These are phyloP conservation scores for Drosophila kanapiae DNA, from an alignment of 1,140 invertebrate species.

Conservation along the genomic window DNA sequence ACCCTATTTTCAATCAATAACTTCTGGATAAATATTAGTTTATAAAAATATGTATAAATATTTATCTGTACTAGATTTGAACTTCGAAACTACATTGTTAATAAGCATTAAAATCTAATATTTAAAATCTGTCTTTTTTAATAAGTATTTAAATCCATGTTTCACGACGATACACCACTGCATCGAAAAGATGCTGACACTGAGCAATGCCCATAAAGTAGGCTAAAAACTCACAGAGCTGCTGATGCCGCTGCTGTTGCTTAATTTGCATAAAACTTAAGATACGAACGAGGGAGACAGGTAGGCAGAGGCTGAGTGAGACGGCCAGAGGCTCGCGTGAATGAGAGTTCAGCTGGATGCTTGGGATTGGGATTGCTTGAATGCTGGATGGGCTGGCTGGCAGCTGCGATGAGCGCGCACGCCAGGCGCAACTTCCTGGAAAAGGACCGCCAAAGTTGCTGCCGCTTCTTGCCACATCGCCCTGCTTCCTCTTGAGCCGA, in stretches of 20 bases:
- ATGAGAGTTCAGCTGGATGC: conserved; percentile 56
- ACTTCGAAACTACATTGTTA: too few relatives aligned
- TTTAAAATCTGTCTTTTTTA: too few relatives aligned
- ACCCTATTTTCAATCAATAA: too few relatives aligned
- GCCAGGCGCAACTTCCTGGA: conserved; percentile 82
- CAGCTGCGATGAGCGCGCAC: conserved; percentile 77
- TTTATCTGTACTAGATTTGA: too few relatives aligned
- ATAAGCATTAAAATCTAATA: too few relatives aligned
- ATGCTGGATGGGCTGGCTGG: conserved; percentile 38
- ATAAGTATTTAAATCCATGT: too few relatives aligned
- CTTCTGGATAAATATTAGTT: too few relatives aligned
- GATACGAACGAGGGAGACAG: conserved; percentile 45
- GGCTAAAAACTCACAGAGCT: conserved; percentile 61
- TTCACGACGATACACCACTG: conserved; percentile 2
- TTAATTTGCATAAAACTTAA: conserved; percentile 82
- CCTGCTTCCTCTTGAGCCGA: conserved; percentile 29
- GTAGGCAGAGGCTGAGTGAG: conserved; percentile 18
- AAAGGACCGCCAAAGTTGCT: conserved; percentile 81
- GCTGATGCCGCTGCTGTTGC: conserved; percentile 50
- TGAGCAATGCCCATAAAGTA: conserved; percentile 77
- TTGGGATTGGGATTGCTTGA: conserved; percentile 14
- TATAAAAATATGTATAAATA: too few relatives aligned
- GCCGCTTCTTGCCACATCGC: conserved; percentile 49
- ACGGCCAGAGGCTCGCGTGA: conserved; percentile 57
- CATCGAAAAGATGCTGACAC: conserved; percentile 47